Conservation (phyloP, 2,113 vertebrate genomes). For the Myrmecophaga tridactyla region DNA sequence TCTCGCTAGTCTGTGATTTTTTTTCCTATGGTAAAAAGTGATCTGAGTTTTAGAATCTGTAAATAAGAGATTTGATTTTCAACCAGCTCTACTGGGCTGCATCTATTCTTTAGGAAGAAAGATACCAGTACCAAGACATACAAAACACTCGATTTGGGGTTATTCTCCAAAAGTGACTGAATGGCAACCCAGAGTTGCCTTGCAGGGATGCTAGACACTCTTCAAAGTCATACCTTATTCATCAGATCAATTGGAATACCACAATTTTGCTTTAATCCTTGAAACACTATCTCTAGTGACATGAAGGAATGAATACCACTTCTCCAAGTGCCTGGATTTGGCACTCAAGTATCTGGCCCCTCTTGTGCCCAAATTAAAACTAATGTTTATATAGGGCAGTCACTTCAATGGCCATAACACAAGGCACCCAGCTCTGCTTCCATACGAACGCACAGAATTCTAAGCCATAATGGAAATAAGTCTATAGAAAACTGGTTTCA, state of each 20-base stretch:
- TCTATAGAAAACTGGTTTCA: background rate
- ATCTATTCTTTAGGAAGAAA: background rate
- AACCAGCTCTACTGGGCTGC: background rate
- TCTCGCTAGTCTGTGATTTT: background rate
- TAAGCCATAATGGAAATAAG: background rate
- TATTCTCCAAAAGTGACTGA: background rate
- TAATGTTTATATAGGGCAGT: background rate
- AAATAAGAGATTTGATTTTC: conserved; percentile 1
- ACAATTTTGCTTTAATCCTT: background rate
- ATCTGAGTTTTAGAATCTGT: background rate
- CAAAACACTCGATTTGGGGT: background rate
- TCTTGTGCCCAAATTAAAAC: background rate
- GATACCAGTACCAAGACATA: background rate
- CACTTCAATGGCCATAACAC: background rate
- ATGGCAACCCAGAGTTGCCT: background rate
- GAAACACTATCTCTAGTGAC: background rate
- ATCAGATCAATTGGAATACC: background rate
- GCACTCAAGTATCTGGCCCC: background rate
- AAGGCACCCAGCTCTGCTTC: background rate
- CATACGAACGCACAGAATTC: background rate
- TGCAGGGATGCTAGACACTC: background rate
- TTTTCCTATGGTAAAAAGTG: background rate
- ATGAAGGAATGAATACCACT: background rate
- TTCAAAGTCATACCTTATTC: background rate
- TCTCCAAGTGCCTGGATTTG: background rate